Base-by-base conservation (phyloP, 2,797 vertebrate species). In the Sciurus carolinensis region DNA sequence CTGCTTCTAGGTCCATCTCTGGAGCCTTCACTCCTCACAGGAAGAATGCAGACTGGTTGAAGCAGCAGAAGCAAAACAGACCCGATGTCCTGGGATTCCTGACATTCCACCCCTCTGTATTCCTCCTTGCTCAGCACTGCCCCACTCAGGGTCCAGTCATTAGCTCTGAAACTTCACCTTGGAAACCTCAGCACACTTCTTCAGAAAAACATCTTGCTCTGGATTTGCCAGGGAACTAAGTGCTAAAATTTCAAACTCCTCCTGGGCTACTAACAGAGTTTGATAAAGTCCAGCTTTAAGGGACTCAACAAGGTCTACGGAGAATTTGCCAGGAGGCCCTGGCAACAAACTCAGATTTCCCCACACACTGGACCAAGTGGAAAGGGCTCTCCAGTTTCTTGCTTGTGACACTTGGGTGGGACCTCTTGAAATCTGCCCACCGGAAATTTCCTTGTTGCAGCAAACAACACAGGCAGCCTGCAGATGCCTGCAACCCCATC, bases 21-120 rank as follows among this genome's bases (percentile, higher is more conserved):
- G 36, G 57, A 54, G 18, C 54, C 47, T 33, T 3, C 4, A 0
- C 52, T 20, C 50, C 54, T 42, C 0, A 0, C 24, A 54, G 10
- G 64, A 73, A 88, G 81, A 67, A 83, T 11, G 39, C 8, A 0
- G 10, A 47, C 52, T 50, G 62, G 39, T 44, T 0, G 12, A 50
- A 30, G 11, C 2, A 1, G 50, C 82, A 72, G 76, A 83, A 1
- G 36, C 18, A 22, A 8, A 30, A 26, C 67, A 17, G 80, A 47
- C 52, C 77, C 57, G 36, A 79, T 11, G 59, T 47, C 90, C 44
- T 15, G n/a, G 36, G 80, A 93, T 83, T 87, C 85, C 88, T 76
- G 8, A 52, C 77, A 92, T 85, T 81, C 88, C 30, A 33, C 20
- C 15, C 15, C 0, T 9, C 6, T 0, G 12, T 50, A 26, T 14